phyloP scores from a whole-genome alignment of 2,113 vertebrate genomes.

The Grallaria varia region DNA sequence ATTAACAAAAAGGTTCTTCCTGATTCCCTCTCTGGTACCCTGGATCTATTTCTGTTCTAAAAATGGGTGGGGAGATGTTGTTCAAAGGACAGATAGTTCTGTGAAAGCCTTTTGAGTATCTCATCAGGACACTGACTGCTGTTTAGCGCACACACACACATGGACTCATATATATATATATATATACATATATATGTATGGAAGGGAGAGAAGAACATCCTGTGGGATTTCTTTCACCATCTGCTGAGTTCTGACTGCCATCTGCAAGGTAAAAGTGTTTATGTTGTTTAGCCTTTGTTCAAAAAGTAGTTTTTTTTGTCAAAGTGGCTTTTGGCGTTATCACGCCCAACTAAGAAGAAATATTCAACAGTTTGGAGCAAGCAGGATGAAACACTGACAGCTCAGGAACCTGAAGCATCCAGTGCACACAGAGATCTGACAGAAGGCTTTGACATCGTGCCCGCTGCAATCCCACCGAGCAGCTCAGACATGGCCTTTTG shows the following conservation, averaged over 20 bases:
- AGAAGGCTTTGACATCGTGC: background rate
- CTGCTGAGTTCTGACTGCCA: conserved; percentile 48
- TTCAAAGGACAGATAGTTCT: background rate
- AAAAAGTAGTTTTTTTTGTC: conserved; percentile 27
- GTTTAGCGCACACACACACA: background rate
- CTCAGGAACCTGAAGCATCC: background rate
- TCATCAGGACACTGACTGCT: background rate
- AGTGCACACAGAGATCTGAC: background rate
- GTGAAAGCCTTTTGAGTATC: background rate
- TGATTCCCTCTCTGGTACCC: background rate
- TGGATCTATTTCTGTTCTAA: background rate
- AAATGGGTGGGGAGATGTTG: background rate
- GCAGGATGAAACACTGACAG: background rate
- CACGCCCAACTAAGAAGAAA: background rate
- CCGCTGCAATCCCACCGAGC: background rate
- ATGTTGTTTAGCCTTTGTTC: conserved; percentile 63
- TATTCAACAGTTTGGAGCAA: conserved; percentile 14
- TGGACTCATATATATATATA: background rate
- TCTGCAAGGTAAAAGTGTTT: conserved; percentile 36
- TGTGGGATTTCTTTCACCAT: conserved; percentile 59
- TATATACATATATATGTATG: background rate
- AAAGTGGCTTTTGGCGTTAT: conserved; percentile 43
- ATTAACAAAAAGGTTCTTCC: background rate
- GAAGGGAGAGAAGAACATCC: conserved; percentile 30
- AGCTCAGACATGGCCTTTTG: background rate